Conservation (phyloP, 2,888 invertebrate species). For the Habrosyne pyritoides region DNA sequence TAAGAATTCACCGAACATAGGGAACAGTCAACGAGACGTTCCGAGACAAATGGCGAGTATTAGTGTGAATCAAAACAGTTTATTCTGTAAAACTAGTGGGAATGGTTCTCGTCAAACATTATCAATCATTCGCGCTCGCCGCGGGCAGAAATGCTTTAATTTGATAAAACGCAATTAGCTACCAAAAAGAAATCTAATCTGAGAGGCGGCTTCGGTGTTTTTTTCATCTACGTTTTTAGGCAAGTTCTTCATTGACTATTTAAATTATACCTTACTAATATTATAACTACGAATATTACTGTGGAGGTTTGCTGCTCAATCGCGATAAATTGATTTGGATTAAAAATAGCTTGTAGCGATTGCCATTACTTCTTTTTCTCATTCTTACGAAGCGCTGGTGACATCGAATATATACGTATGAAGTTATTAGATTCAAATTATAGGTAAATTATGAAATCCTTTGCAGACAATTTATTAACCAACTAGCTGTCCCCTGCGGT, state of each 20-base stretch:
- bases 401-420: too few species aligned
- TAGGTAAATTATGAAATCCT: too few species aligned
- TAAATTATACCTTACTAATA: slow-evolving; percentile 32
- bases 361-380: too few species aligned
- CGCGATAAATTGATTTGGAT: too few species aligned
- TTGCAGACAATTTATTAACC: too few species aligned
- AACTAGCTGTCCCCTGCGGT: too few species aligned
- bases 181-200: slow-evolving; percentile 83
- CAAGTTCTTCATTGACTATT: slow-evolving; percentile 59
- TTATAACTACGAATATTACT: too few species aligned
- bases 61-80: slow-evolving; percentile 79
- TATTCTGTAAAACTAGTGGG: slow-evolving; percentile 79
- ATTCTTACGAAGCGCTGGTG: too few species aligned
- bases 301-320: too few species aligned
- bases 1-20: slow-evolving; percentile 20
- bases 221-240: slow-evolving; percentile 64
- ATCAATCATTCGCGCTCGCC: slow-evolving; percentile 72
- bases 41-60: slow-evolving; percentile 70
- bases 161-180: slow-evolving; percentile 84
- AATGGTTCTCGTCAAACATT: slow-evolving; percentile 72
- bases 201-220: slow-evolving; percentile 68
- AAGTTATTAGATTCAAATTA: too few species aligned
- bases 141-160: slow-evolving; percentile 76
- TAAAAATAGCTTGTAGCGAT: too few species aligned
- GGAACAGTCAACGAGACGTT: slow-evolving; percentile 20